Evolutionary conservation across 1,140 invertebrate species (phyloP).

Genomic region (Pseudobourletiella spinata): DNA sequence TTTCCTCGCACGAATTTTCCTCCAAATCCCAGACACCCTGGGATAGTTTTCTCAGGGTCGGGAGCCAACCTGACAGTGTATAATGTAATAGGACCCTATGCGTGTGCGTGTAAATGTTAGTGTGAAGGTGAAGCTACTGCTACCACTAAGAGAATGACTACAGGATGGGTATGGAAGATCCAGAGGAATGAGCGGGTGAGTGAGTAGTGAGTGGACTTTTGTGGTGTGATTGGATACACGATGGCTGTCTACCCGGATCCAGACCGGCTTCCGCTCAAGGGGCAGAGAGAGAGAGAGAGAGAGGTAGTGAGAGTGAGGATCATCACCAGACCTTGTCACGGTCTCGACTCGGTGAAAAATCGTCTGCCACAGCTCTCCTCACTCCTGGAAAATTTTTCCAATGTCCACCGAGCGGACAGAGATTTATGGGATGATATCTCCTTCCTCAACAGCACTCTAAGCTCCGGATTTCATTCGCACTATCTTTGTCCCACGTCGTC

Average conservation of each 20-base stretch:
- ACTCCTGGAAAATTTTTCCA: slow-evolving; percentile 1
- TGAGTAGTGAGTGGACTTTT: not conserved
- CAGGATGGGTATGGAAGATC: not conserved
- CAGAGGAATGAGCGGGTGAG: not conserved
- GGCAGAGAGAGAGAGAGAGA: not conserved
- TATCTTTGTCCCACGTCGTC: not conserved
- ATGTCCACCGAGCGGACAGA: slow-evolving; percentile 4
- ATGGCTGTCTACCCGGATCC: not conserved
- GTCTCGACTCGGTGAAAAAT: slow-evolving; percentile 2
- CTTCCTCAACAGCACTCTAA: not conserved
- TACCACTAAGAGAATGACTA: not conserved
- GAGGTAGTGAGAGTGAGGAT: not conserved
- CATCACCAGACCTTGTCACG: slow-evolving; percentile 1
- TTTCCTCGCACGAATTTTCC: too few relatives aligned
- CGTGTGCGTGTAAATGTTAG: too few relatives aligned
- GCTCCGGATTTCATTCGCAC: slow-evolving; percentile 1
- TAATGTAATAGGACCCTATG: too few relatives aligned
- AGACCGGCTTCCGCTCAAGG: not conserved
- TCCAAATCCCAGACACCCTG: too few relatives aligned
- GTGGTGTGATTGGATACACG: not conserved
- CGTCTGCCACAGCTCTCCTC: slow-evolving; percentile 5
- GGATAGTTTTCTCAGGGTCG: too few relatives aligned
- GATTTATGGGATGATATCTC: slow-evolving; percentile 4
- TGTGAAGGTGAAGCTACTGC: too few relatives aligned
- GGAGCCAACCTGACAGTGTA: too few relatives aligned